Conservation (phyloP, 2,113 vertebrate genomes). For the Cathartes aura region DNA sequence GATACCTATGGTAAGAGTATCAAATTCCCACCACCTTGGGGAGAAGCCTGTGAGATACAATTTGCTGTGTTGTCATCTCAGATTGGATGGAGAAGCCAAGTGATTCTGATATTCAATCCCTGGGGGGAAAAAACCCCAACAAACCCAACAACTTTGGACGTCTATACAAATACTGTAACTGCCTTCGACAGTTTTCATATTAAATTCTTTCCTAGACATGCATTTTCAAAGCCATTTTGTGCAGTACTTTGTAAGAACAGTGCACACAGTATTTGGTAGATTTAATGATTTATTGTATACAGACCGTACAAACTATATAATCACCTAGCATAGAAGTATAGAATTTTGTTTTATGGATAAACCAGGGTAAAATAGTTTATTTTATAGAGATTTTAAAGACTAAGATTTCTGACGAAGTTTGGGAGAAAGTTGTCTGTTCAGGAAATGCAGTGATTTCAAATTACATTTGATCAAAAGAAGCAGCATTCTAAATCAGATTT, state of each 20-base stretch:
- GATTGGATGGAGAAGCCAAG: background rate
- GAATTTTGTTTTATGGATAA: background rate
- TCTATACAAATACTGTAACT: background rate
- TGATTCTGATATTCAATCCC: background rate
- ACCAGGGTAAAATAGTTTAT: background rate
- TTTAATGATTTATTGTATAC: background rate
- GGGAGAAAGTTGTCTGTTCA: background rate
- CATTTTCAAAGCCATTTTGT: background rate
- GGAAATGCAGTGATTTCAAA: background rate
- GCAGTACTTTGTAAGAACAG: background rate
- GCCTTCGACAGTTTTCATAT: background rate
- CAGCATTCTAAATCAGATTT: background rate
- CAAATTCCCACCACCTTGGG: background rate
- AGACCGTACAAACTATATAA: background rate
- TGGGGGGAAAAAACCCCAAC: background rate
- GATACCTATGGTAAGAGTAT: background rate
- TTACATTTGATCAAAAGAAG: background rate
- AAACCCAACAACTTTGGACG: background rate
- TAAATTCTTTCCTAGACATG: background rate
- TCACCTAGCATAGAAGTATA: background rate
- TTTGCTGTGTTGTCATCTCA: background rate
- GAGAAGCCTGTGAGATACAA: background rate
- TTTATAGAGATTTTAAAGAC: background rate
- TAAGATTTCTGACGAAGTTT: background rate
- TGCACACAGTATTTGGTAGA: background rate